Evolutionary conservation across 2,797 vertebrate genomes (phyloP).

Genomic region (Allobates femoralis): DNA sequence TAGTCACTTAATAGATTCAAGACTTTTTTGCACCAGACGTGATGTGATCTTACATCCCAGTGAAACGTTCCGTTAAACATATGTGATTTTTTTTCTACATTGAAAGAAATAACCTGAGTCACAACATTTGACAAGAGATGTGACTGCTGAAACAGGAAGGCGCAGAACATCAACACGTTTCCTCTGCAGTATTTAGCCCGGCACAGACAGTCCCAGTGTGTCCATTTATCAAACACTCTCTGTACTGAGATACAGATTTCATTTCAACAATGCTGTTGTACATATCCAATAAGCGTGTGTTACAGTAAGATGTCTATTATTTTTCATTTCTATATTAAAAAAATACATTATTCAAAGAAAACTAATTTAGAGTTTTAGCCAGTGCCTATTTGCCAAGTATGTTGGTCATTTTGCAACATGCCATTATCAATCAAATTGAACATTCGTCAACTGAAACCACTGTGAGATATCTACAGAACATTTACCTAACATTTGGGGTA

Average conservation of each 20-base stretch:
- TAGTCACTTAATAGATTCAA: background rate
- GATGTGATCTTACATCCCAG: background rate
- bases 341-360: background rate
- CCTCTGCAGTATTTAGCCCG: conserved; percentile 7
- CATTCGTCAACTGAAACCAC: background rate
- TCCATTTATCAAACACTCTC: conserved; percentile 26
- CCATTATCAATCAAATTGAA: too few relatives aligned
- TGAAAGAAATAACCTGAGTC: conserved; percentile 33
- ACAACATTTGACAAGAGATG: conserved; percentile 40
- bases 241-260: background rate
- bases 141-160: conserved; percentile 25
- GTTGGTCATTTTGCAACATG: background rate
- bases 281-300: background rate
- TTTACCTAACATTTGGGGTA: background rate
- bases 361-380: background rate
- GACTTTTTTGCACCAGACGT: background rate
- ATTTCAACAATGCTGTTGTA: background rate
- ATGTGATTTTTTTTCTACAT: background rate
- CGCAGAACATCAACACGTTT: background rate
- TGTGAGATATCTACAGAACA: background rate
- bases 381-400: background rate
- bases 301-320: background rate
- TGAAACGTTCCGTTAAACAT: conserved; percentile 24
- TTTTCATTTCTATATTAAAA: background rate
- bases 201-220: conserved; percentile 15